Evolutionary conservation across 2,797 vertebrate species (phyloP).

Genomic region (Pipistrellus kuhlii): DNA sequence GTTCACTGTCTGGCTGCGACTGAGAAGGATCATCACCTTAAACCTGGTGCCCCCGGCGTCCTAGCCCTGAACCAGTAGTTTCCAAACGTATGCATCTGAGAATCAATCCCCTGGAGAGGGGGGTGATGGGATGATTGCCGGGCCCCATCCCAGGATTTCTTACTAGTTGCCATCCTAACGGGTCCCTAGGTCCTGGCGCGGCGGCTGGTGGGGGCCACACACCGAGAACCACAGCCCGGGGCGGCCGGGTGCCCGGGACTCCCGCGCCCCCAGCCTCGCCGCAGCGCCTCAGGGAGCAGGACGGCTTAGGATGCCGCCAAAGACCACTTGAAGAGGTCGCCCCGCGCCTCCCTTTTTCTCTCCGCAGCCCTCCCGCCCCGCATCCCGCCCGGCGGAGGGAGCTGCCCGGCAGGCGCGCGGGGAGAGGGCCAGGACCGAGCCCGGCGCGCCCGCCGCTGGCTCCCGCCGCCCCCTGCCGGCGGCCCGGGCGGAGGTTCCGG

Average conservation of each 20-base stretch:
- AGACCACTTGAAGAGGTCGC: background rate
- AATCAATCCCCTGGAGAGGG: background rate
- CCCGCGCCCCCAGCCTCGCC: background rate
- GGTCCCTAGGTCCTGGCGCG: background rate
- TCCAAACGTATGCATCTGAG: background rate
- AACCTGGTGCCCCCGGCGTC: background rate
- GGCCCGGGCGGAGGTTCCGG: conserved; percentile 70
- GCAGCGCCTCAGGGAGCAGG: background rate
- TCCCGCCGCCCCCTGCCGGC: conserved; percentile 69
- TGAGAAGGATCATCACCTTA: conserved; percentile 4
- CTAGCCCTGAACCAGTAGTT: background rate
- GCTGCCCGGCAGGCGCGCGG: background rate
- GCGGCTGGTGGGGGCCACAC: background rate
- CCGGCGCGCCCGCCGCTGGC: background rate
- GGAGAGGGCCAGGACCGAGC: background rate
- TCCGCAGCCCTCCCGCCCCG: background rate
- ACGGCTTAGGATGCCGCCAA: background rate
- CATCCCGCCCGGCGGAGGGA: background rate
- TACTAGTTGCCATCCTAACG: background rate
- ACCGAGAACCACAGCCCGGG: background rate
- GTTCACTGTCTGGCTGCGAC: conserved; percentile 32
- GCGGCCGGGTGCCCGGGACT: background rate
- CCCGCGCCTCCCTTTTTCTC: background rate
- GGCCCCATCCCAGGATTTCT: background rate
- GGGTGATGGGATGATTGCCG: background rate